Conservation (phyloP, 2,797 vertebrate genomes). For the Gymnodraco acuticeps region DNA sequence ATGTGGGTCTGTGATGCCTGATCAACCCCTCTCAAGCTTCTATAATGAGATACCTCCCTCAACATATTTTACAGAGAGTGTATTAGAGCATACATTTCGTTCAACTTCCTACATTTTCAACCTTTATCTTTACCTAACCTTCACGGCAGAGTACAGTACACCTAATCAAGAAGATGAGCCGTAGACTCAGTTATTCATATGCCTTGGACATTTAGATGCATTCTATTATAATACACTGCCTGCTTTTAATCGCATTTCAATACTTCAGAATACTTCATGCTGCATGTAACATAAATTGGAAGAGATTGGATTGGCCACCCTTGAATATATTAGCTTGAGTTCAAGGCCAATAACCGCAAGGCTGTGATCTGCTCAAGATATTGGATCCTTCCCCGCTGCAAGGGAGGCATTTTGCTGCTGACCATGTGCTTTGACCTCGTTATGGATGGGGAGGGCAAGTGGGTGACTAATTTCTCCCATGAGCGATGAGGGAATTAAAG, state of each 20-base stretch:
- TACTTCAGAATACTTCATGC: not conserved
- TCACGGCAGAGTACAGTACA: conserved; percentile 16
- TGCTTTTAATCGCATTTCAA: conserved; percentile 13
- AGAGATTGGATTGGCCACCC: not conserved
- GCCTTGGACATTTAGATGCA: conserved; percentile 13
- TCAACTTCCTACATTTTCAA: conserved; percentile 1
- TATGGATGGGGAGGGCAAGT: conserved; percentile 15
- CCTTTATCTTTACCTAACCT: conserved; percentile 9
- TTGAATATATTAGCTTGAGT: conserved; percentile 11
- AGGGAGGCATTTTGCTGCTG: conserved; percentile 36
- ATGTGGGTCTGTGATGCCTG: not conserved
- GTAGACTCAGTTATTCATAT: not conserved
- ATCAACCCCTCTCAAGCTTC: not conserved
- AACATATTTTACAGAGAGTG: not conserved
- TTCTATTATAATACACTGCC: conserved; percentile 16
- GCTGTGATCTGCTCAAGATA: conserved; percentile 28
- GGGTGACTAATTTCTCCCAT: conserved; percentile 49
- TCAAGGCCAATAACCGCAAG: conserved; percentile 4
- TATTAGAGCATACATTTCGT: not conserved
- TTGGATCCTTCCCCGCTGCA: conserved; percentile 22
- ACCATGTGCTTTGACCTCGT: conserved; percentile 53
- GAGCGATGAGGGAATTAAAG: conserved; percentile 53
- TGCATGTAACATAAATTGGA: not conserved
- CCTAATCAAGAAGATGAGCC: conserved; percentile 1
- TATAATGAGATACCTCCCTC: not conserved